Conservation (phyloP, 2,888 invertebrate species). For the Iphiclides podalirius region DNA sequence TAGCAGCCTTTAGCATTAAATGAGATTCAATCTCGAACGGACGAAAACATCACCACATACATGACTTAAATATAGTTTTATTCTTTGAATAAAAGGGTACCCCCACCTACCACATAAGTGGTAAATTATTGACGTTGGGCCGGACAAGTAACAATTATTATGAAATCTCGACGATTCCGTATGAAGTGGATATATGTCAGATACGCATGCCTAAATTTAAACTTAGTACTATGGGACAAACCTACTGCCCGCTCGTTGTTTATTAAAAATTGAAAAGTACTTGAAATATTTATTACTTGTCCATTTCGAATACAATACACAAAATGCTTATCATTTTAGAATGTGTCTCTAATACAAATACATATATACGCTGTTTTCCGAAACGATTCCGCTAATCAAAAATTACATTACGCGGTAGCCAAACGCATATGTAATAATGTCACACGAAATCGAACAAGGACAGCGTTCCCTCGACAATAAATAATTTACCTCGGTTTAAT, state of each 20-base stretch:
- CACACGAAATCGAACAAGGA: too few relatives aligned
- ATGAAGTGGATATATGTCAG: too few relatives aligned
- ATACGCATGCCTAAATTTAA: too few relatives aligned
- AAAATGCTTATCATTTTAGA: not conserved
- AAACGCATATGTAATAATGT: conserved; percentile 4
- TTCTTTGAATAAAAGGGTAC: too few relatives aligned
- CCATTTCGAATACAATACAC: conserved; percentile 3
- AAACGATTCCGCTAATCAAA: conserved; percentile 28
- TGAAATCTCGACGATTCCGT: conserved; percentile 9
- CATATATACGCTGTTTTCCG: conserved; percentile 18
- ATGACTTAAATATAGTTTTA: too few relatives aligned
- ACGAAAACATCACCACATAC: conserved; percentile 35
- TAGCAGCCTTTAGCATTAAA: conserved; percentile 35
- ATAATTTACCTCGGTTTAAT: too few relatives aligned
- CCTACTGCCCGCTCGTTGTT: too few relatives aligned
- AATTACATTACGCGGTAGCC: conserved; percentile 31
- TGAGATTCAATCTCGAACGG: conserved; percentile 37
- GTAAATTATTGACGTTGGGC: too few relatives aligned
- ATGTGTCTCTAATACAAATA: not conserved
- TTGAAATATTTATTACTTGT: not conserved
- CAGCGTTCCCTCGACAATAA: too few relatives aligned
- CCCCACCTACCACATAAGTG: too few relatives aligned
- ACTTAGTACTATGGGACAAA: too few relatives aligned
- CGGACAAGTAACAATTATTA: conserved; percentile 22
- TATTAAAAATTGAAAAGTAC: too few relatives aligned